phyloP scores from a whole-genome alignment of 2,113 vertebrate species.

The Eolophus roseicapilla region DNA sequence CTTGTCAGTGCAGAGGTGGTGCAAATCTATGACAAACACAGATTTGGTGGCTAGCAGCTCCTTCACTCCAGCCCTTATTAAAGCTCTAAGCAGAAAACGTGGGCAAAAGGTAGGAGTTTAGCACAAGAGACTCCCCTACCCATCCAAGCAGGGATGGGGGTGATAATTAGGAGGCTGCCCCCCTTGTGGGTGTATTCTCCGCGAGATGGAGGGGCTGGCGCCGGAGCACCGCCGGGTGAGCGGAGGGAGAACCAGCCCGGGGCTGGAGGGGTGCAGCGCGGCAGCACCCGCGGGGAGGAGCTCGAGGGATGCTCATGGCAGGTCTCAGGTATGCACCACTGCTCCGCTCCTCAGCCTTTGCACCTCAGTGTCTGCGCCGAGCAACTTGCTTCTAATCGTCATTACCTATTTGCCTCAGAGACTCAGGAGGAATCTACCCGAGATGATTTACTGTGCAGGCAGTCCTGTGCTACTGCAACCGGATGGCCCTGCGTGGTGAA shows the following conservation, averaged over 20 bases:
- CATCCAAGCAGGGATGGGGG: fast-evolving
- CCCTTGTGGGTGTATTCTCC: fast-evolving
- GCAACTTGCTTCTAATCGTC: background rate
- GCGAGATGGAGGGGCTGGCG: background rate
- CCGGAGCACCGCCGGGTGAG: too few species aligned
- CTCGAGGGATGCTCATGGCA: background rate
- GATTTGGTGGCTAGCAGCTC: background rate
- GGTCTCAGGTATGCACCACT: background rate
- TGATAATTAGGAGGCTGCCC: too few species aligned
- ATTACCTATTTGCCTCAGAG: background rate
- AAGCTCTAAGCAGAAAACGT: background rate
- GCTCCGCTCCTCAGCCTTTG: background rate
- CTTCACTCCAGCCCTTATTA: background rate
- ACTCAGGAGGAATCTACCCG: background rate
- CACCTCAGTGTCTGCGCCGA: background rate
- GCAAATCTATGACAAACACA: background rate
- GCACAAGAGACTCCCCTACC: fast-evolving
- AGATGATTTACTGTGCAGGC: background rate
- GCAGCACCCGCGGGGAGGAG: background rate
- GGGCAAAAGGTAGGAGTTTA: too few species aligned
- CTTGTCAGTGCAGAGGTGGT: too few species aligned
- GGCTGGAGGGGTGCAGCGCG: background rate
- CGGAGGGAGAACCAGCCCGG: fast-evolving
- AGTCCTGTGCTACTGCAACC: background rate
- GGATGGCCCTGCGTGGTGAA: fast-evolving